phyloP scores from a whole-genome alignment of 2,888 invertebrate species.

The Torymus texanus region DNA sequence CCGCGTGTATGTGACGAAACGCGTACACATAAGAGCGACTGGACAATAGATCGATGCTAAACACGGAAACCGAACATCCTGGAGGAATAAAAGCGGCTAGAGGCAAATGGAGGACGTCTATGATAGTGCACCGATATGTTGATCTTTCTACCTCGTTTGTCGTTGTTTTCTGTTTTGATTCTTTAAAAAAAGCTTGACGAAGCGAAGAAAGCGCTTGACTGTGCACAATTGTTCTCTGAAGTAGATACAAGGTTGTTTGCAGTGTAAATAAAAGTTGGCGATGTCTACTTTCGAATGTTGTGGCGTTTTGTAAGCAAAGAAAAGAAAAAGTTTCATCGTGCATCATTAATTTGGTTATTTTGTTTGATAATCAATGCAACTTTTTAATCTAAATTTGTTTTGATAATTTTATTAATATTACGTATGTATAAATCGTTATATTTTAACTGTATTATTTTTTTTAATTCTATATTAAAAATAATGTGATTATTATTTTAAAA shows the following conservation, averaged over 20 bases:
- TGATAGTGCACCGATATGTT: background rate
- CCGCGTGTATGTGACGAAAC: constrained; percentile 22
- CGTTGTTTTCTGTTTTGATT: background rate
- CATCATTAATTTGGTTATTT: no score
- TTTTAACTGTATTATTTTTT: no score
- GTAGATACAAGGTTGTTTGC: background rate
- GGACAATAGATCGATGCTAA: constrained; percentile 48
- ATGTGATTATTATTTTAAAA: no score
- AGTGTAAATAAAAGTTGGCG: background rate
- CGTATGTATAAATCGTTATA: no score
- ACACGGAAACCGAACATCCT: constrained; percentile 34
- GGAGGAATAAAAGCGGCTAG: no score
- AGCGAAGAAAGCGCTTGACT: background rate
- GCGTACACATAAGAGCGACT: background rate
- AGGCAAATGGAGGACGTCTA: background rate
- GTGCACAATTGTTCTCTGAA: background rate
- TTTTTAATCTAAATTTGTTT: no score
- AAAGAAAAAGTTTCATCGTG: no score
- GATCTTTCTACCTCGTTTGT: background rate
- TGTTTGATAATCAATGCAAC: no score
- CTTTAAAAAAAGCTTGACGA: background rate
- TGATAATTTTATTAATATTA: no score
- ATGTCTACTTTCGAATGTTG: no score
- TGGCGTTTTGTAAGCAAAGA: no score
- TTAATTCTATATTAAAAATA: no score